A percentile compares a stretch with the other conserved stretches of the same genome.
phyloP scores from a whole-genome alignment of 2,113 vertebrate species.

The Pteruthius melanotis region DNA sequence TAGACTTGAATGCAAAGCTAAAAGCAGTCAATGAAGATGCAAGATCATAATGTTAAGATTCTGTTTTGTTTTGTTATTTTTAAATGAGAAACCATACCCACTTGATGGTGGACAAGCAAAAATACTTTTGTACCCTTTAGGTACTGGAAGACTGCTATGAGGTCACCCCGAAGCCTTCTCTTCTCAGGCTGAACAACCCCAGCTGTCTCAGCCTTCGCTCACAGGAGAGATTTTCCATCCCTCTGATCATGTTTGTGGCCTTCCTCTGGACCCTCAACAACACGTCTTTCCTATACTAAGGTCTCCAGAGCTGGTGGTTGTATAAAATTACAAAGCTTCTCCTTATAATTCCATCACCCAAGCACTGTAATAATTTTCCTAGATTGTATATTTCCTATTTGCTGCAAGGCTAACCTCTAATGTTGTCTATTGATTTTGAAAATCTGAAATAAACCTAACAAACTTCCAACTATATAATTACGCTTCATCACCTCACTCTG shows the following conservation, averaged over 20 bases:
- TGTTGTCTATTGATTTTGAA: neutral
- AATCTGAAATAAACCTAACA: neutral
- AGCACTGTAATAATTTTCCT: neutral
- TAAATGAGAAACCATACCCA: neutral
- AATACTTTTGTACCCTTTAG: neutral
- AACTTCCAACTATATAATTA: neutral
- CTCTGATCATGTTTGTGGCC: neutral
- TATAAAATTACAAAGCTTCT: neutral
- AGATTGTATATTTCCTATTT: neutral
- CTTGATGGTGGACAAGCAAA: neutral
- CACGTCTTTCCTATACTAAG: neutral
- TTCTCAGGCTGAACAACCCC: neutral
- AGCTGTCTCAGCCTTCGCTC: neutral
- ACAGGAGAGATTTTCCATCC: neutral
- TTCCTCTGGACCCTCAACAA: neutral
- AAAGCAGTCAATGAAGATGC: neutral
- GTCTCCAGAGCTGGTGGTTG: neutral
- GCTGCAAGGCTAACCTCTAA: neutral
- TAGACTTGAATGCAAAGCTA: neutral
- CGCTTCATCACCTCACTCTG: fast-evolving
- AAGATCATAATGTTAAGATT: neutral
- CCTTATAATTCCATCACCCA: neutral
- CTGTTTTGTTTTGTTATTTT: neutral
- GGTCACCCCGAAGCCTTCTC: neutral
- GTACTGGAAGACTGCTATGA: neutral